Conservation (phyloP, 2,113 vertebrate species). For the Heloderma charlesbogerti region DNA sequence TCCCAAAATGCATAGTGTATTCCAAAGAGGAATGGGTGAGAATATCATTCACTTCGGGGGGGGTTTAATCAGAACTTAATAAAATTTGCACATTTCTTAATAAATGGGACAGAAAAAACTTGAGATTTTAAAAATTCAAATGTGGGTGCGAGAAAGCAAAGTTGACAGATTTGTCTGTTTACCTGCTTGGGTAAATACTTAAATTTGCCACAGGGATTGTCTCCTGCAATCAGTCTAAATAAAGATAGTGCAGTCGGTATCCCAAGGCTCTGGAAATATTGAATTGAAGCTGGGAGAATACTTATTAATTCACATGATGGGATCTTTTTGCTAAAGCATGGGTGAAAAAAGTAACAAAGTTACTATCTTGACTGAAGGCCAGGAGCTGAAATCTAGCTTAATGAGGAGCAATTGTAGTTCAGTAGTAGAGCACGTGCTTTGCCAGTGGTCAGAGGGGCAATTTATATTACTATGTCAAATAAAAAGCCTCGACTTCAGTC, state of each 20-base stretch:
- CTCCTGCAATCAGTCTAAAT: not conserved
- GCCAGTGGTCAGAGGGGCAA: no score
- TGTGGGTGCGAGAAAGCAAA: not conserved
- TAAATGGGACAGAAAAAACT: not conserved
- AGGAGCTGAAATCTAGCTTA: not conserved
- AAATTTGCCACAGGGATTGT: not conserved
- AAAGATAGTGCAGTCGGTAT: not conserved
- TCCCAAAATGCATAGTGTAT: not conserved
- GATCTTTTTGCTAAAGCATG: not conserved
- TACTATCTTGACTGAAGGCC: not conserved
- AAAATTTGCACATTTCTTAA: not conserved
- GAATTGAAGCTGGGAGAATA: not conserved
- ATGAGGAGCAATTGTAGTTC: not conserved
- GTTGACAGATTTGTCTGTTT: not conserved
- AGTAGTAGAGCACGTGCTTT: not conserved
- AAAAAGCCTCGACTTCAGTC: no score
- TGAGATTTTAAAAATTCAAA: no score
- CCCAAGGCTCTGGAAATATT: not conserved
- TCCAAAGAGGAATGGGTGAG: not conserved
- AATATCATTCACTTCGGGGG: not conserved
- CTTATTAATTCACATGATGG: constrained; percentile 10
- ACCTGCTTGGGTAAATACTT: not conserved
- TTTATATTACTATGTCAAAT: no score
- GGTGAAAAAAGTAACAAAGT: constrained; percentile 5
- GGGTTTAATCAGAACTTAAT: not conserved